Percentiles rank a stretch among this genome's conserved stretches.
Evolutionary conservation across 2,797 vertebrate genomes (phyloP).

Genomic region (Pitangus sulphuratus): DNA sequence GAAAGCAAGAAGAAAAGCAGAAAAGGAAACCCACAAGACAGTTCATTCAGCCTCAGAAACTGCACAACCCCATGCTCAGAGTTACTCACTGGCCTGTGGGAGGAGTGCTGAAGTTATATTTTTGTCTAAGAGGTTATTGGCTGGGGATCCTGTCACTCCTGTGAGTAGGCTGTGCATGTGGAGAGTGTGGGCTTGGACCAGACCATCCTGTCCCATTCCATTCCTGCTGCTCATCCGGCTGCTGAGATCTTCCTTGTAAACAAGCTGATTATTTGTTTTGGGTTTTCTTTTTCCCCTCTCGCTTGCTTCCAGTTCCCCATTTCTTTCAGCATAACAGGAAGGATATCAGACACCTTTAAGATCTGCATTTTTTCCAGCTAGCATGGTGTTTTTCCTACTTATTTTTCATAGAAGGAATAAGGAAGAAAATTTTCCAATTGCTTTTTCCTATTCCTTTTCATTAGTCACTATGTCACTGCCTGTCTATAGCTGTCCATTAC

Average conservation of each 20-base stretch:
- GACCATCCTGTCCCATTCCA: neutral
- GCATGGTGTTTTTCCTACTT: constrained; percentile 40
- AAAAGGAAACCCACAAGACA: neutral
- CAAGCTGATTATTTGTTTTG: constrained; percentile 53
- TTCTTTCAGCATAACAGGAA: constrained; percentile 66
- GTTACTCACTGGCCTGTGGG: neutral
- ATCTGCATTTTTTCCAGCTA: constrained; percentile 58
- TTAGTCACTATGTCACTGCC: constrained; percentile 31
- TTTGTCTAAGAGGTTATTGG: neutral
- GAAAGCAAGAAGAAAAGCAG: neutral
- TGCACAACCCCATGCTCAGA: neutral
- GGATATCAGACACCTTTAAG: constrained; percentile 43
- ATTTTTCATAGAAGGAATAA: constrained; percentile 57
- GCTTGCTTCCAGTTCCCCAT: neutral
- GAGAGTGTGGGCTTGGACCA: neutral
- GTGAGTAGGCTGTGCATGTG: neutral
- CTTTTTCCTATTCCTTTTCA: constrained; percentile 48
- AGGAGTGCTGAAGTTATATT: neutral
- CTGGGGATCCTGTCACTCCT: neutral
- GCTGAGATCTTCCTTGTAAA: constrained; percentile 48
- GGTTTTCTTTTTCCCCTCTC: neutral
- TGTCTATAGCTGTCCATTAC: constrained; percentile 27
- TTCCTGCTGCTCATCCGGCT: constrained; percentile 52
- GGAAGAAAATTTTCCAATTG: constrained; percentile 22
- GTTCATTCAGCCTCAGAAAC: neutral